Conservation (phyloP, 2,888 invertebrate species). For the Dicyrtomina minuta region DNA sequence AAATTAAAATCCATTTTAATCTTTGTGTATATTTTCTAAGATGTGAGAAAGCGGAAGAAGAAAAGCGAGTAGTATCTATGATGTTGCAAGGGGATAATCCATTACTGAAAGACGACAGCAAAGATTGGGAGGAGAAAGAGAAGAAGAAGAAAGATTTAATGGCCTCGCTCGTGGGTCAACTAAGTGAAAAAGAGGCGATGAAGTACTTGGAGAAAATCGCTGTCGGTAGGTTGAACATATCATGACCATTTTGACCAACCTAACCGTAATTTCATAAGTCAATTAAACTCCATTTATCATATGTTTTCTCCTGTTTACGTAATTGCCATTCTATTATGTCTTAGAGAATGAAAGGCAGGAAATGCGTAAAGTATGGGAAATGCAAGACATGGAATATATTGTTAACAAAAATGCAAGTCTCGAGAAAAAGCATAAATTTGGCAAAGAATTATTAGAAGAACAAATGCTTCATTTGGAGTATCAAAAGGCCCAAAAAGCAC, state of each 20-base stretch:
- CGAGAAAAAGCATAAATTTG: slow-evolving; percentile 44
- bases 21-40: slow-evolving; percentile 17
- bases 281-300: too few relatives aligned
- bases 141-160: slow-evolving; percentile 44
- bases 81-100: slow-evolving; percentile 44
- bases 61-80: slow-evolving; percentile 41
- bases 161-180: slow-evolving; percentile 44
- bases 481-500: slow-evolving; percentile 65
- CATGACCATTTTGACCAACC: too few relatives aligned
- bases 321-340: too few relatives aligned
- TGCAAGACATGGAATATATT: slow-evolving; percentile 44
- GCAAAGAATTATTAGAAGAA: slow-evolving; percentile 51
- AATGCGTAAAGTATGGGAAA: slow-evolving; percentile 34
- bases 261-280: too few relatives aligned
- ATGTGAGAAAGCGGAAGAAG: slow-evolving; percentile 49
- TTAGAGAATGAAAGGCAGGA: too few relatives aligned
- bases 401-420: slow-evolving; percentile 30
- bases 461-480: slow-evolving; percentile 60
- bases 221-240: too few relatives aligned
- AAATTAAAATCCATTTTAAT: slow-evolving; percentile 55
- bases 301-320: too few relatives aligned
- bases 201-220: slow-evolving; percentile 41
- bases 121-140: slow-evolving; percentile 34
- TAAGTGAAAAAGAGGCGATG: slow-evolving; percentile 47
- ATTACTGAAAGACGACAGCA: slow-evolving; percentile 45